Conservation (phyloP, 2,113 vertebrate species). For the Anhinga rufa region DNA sequence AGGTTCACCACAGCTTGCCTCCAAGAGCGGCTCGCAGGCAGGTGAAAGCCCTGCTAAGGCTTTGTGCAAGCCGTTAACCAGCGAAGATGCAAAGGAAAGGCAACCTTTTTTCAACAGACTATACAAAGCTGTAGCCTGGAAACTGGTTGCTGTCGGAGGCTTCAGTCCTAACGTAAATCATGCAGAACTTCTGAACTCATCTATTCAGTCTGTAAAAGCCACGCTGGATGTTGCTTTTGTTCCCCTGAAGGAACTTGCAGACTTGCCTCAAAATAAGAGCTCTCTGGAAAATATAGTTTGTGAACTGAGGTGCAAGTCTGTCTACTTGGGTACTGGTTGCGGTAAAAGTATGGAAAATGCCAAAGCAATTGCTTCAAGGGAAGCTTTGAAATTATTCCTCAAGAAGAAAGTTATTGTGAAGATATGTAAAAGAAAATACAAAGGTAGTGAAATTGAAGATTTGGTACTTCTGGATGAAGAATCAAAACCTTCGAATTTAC, state of each 20-base stretch:
- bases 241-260: slow-evolving; percentile 91
- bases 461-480: slow-evolving; percentile 91
- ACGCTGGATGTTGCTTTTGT: slow-evolving; percentile 90
- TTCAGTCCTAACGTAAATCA: slow-evolving; percentile 91
- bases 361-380: slow-evolving; percentile 92
- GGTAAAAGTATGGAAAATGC: slow-evolving; percentile 91
- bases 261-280: slow-evolving; percentile 87
- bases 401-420: slow-evolving; percentile 93
- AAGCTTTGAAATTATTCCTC: slow-evolving; percentile 94
- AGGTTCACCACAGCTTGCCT: neutral
- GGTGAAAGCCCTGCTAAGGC: slow-evolving; percentile 55
- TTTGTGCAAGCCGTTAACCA: slow-evolving; percentile 69
- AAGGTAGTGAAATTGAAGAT: slow-evolving; percentile 90
- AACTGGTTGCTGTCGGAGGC: slow-evolving; percentile 92
- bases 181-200: slow-evolving; percentile 86
- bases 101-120: slow-evolving; percentile 96
- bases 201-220: slow-evolving; percentile 90
- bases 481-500: slow-evolving; percentile 84
- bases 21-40: neutral
- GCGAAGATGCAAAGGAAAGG: slow-evolving; percentile 81
- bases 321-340: slow-evolving; percentile 95
- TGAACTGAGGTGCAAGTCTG: slow-evolving; percentile 91
- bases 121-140: slow-evolving; percentile 97
- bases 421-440: slow-evolving; percentile 88
- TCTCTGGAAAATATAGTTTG: slow-evolving; percentile 96